Percentiles rank a stretch among this genome's conserved stretches.
Evolutionary conservation across 2,113 vertebrate species (phyloP).

Genomic region (Fulica atra): DNA sequence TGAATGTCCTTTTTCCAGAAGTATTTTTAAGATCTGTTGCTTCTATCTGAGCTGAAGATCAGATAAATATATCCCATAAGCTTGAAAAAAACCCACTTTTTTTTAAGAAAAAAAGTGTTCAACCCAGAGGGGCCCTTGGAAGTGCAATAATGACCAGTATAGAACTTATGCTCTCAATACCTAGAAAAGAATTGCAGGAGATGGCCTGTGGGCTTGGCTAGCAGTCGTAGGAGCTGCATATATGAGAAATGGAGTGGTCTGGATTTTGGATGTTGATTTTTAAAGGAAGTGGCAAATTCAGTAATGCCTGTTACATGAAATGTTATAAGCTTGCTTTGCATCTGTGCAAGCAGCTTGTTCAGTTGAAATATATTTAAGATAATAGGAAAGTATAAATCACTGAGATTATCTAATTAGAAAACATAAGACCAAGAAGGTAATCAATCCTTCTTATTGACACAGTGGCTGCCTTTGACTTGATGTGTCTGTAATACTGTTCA

Average conservation of each 20-base stretch:
- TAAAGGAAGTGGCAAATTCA: background rate
- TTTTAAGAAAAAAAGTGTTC: background rate
- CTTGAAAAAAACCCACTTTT: background rate
- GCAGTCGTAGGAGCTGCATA: background rate
- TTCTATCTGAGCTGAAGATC: background rate
- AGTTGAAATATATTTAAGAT: background rate
- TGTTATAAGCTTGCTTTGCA: background rate
- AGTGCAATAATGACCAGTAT: background rate
- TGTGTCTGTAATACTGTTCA: background rate
- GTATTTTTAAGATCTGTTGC: background rate
- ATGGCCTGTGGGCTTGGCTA: background rate
- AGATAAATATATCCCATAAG: background rate
- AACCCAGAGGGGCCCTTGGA: background rate
- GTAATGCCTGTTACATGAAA: background rate
- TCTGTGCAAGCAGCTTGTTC: background rate
- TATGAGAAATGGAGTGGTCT: background rate
- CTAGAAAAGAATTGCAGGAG: background rate
- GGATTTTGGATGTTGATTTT: background rate
- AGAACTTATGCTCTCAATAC: background rate
- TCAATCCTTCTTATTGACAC: background rate
- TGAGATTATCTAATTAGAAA: background rate
- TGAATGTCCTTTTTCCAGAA: background rate
- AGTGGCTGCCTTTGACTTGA: background rate
- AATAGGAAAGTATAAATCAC: background rate
- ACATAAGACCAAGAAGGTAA: background rate